Base-by-base conservation (phyloP, 2,113 vertebrate genomes). In the Lophius piscatorius region DNA sequence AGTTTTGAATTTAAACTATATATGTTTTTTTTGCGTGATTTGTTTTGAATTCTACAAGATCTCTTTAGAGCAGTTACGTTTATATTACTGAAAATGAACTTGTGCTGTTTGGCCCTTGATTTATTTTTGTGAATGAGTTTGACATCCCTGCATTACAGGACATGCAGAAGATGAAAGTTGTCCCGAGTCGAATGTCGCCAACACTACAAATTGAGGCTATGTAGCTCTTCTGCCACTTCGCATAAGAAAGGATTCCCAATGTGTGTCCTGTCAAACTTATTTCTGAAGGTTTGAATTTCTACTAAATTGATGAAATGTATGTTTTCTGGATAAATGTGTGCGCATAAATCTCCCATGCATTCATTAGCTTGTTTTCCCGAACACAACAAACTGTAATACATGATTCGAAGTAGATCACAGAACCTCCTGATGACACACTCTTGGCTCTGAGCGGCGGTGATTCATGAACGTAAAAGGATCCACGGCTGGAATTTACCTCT, bases 401-500 rank as follows among this genome's bases (percentile, higher is more conserved):
- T 18, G 24, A 47, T 26, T 41, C 17, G 36, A 46, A 64, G 16
- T 29, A 63, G 49, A 48, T 46, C 21, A 46, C n/a, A 17, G 17
- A 13, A n/a, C 31, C n/a, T n/a, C n/a, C n/a, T n/a, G 18, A 34
- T 45, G 23, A 34, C 21, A 46, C 42, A 44, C 52, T 47, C 11
- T 18, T 18, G 24, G 41, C 23, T 45, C n/a, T 12, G 22, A 55
- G 36, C 21, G 21, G 16, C 42, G 55, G 21, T 56, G 55, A 63
- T 54, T 75, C 17, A 39, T 40, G 21, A 64, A 6, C 17, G 49
- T 48, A 42, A 51, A n/a, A 51, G 10, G 12, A 56, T 69, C 55
- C 35, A 33, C 13, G 18, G 3, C 1, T 45, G 31, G 40, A 74
- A 81, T 73, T 69, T 66, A 65, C 60, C 46, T 74, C 28, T 34